A percentile compares a stretch with the other conserved stretches of the same genome.
phyloP scores from a whole-genome alignment of 2,888 invertebrate species.

The Blastobasis adustella region DNA sequence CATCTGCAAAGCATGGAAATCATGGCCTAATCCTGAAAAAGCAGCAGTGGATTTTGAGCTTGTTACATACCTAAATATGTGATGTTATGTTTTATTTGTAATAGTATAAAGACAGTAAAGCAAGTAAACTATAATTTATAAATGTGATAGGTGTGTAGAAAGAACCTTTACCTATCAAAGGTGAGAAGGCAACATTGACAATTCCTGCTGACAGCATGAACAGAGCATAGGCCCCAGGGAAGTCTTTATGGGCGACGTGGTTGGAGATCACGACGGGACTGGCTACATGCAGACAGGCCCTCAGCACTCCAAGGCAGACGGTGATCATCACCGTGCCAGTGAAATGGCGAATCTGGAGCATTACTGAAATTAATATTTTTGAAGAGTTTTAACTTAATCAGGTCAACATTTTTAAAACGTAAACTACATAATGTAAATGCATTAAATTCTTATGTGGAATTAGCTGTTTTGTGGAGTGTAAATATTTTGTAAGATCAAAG shows the following conservation, averaged over 20 bases:
- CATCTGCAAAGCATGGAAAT: no score
- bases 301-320: conserved; percentile 76
- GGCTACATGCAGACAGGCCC: conserved; percentile 81
- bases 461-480: no score
- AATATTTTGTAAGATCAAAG: no score
- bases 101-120: no score
- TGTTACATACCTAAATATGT: background rate
- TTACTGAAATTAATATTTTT: conserved; percentile 29
- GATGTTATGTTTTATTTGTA: no score
- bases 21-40: no score
- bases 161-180: conserved; percentile 72
- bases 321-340: conserved; percentile 40
- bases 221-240: conserved; percentile 82
- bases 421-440: no score
- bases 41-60: no score
- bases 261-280: conserved; percentile 81
- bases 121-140: no score
- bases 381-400: background rate
- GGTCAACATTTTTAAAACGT: no score
- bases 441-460: no score
- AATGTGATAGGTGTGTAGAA: no score
- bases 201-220: conserved; percentile 80
- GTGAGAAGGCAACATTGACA: conserved; percentile 77
- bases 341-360: conserved; percentile 44
- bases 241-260: conserved; percentile 76